These are phyloP conservation scores for Gavia stellata DNA, from an alignment of 2,113 vertebrate species.

Conservation along the genomic window DNA sequence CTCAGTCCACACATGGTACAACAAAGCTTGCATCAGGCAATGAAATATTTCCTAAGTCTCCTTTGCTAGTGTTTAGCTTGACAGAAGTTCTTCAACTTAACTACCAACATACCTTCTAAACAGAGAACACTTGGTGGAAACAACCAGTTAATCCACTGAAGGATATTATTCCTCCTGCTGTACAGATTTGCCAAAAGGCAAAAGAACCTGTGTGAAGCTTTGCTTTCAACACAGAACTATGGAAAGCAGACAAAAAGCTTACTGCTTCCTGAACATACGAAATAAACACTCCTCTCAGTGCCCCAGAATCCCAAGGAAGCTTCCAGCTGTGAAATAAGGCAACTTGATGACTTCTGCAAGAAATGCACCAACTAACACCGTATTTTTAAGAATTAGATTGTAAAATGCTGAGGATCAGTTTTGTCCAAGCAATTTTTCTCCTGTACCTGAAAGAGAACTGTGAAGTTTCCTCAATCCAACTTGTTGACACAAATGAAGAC, in stretches of 20 bases:
- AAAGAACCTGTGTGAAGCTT: neutral
- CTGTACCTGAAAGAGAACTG: neutral
- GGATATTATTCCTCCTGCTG: neutral
- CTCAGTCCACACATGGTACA: neutral
- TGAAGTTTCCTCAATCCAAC: neutral
- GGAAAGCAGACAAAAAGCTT: neutral
- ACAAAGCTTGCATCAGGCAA: neutral
- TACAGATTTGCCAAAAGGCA: neutral
- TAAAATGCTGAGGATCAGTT: neutral
- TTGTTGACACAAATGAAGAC: neutral
- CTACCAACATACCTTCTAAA: neutral
- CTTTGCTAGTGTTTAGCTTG: neutral
- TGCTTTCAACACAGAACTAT: neutral
- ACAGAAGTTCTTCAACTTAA: neutral
- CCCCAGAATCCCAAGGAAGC: neutral
- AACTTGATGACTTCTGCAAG: neutral
- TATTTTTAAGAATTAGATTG: neutral
- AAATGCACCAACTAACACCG: neutral
- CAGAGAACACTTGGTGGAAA: neutral
- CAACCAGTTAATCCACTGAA: neutral
- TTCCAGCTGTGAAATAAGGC: neutral
- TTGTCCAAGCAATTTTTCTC: neutral
- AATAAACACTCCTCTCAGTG: neutral
- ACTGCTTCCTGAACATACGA: neutral
- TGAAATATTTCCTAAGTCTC: neutral